Evolutionary conservation across 2,113 vertebrate genomes (phyloP).

Genomic region (Toxotes jaculatrix): DNA sequence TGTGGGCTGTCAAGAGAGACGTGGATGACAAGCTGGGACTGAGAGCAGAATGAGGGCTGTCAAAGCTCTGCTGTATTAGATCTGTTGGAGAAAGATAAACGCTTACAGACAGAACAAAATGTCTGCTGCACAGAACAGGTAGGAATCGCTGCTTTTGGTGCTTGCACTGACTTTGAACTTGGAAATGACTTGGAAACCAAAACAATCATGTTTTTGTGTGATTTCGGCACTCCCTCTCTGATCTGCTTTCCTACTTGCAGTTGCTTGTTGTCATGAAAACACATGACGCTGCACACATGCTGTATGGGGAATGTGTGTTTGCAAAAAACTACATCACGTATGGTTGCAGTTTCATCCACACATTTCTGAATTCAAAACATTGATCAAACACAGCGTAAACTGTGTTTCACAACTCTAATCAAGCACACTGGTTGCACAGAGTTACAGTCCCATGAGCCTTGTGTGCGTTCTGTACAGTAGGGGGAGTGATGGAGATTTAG

Average conservation of each 20-base stretch:
- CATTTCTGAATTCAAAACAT: constrained; percentile 21
- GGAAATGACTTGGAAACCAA: constrained; percentile 58
- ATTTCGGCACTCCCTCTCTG: constrained; percentile 11
- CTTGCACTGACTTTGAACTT: constrained; percentile 48
- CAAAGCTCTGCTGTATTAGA: constrained; percentile 64
- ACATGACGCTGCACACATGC: constrained; percentile 53
- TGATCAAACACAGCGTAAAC: constrained; percentile 15
- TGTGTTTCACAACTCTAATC: neutral
- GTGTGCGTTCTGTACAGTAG: constrained; percentile 61
- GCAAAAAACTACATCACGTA: constrained; percentile 3
- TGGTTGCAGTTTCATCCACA: neutral
- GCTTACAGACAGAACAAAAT: constrained; percentile 47
- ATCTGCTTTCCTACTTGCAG: constrained; percentile 65
- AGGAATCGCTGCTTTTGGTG: constrained; percentile 47
- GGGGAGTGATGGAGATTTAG: constrained; percentile 63
- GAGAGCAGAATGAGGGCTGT: constrained; percentile 78
- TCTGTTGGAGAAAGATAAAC: constrained; percentile 56
- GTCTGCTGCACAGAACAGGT: constrained; percentile 44
- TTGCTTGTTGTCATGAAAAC: constrained; percentile 65
- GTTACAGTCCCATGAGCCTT: constrained; percentile 32
- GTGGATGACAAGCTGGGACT: constrained; percentile 64
- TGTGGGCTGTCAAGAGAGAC: constrained; percentile 71
- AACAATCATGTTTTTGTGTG: constrained; percentile 44
- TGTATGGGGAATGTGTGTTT: constrained; percentile 19
- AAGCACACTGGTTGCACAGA: constrained; percentile 9